Conservation (phyloP, 2,888 invertebrate species). For the Dynastes hyllus region DNA sequence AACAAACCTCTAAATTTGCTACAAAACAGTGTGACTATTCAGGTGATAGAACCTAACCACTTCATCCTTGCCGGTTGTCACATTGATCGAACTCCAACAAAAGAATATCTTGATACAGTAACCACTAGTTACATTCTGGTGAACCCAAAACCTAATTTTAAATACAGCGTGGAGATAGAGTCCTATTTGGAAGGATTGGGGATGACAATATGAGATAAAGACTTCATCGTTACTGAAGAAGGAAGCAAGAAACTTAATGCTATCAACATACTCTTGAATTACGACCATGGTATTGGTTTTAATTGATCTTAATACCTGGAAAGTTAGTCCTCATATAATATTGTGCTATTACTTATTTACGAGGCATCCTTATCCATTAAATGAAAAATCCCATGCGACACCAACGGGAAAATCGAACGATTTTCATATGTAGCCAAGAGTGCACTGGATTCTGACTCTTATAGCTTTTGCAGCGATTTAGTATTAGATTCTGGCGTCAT, state of each 20-base stretch:
- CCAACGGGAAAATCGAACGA: slow-evolving; percentile 12
- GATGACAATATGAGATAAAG: neutral
- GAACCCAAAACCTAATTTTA: slow-evolving; percentile 20
- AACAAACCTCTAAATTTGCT: slow-evolving; percentile 16
- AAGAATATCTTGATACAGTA: neutral
- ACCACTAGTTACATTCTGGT: slow-evolving; percentile 2
- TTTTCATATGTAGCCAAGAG: neutral
- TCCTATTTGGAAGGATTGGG: slow-evolving; percentile 9
- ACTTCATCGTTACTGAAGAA: neutral
- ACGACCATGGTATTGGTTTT: neutral
- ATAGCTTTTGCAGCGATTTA: neutral
- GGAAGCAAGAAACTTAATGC: neutral
- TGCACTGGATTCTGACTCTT: neutral
- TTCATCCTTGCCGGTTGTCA: slow-evolving; percentile 29
- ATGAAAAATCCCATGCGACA: slow-evolving; percentile 23
- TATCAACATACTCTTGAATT: neutral
- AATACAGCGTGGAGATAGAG: neutral
- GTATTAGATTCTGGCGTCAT: slow-evolving; percentile 6
- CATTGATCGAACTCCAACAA: neutral
- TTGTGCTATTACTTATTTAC: neutral
- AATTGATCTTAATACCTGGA: slow-evolving; percentile 11
- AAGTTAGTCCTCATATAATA: neutral
- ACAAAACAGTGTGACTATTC: neutral
- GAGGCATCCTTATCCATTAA: neutral
- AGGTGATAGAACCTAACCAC: slow-evolving; percentile 3